These are phyloP conservation scores for Hylomyscus alleni DNA, from an alignment of 2,797 vertebrate genomes.

Conservation along the genomic window DNA sequence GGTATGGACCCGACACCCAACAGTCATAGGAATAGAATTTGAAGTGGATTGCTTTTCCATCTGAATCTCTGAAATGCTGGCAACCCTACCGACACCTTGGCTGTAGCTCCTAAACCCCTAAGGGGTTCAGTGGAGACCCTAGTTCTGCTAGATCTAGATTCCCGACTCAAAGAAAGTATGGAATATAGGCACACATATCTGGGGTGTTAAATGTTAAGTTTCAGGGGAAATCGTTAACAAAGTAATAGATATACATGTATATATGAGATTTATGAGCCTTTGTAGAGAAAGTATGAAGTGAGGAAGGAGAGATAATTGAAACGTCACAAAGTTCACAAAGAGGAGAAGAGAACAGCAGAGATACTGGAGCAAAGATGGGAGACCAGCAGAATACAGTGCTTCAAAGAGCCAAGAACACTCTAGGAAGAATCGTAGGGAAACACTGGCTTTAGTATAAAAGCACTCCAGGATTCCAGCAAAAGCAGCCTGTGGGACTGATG, in stretches of 20 bases:
- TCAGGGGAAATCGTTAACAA: neutral
- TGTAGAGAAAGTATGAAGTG: neutral
- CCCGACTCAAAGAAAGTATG: neutral
- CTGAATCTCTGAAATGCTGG: neutral
- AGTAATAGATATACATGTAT: neutral
- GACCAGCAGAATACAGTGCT: neutral
- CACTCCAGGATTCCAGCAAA: neutral
- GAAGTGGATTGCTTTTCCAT: neutral
- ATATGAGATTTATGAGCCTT: neutral
- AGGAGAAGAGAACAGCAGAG: neutral
- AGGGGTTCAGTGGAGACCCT: neutral
- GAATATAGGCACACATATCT: neutral
- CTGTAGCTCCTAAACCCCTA: neutral
- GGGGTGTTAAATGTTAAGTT: neutral
- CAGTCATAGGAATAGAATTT: neutral
- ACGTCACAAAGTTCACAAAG: conserved; percentile 22
- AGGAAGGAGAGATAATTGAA: neutral
- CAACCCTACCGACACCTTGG: neutral
- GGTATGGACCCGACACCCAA: neutral
- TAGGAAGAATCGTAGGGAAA: conserved; percentile 2
- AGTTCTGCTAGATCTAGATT: neutral
- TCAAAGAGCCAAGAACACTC: neutral
- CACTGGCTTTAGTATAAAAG: neutral
- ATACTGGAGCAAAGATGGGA: neutral
- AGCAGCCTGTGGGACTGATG: neutral